Evolutionary conservation across 2,888 invertebrate species (phyloP).

Genomic region (Oeneis ivallda): DNA sequence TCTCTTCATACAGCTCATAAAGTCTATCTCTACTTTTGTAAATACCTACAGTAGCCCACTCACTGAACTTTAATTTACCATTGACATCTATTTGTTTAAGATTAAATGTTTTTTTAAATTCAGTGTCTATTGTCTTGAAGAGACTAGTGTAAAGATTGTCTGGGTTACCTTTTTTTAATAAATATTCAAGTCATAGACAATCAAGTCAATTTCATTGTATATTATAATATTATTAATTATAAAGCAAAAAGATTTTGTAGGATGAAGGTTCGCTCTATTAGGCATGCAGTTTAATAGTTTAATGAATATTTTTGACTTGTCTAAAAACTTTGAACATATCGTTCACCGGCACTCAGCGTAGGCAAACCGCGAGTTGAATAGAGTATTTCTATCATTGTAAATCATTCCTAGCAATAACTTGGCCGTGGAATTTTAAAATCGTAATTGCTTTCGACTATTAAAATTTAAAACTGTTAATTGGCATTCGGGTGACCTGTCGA

Average conservation of each 20-base stretch:
- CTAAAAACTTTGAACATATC: neutral
- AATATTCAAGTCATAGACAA: too few species aligned
- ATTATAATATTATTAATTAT: too few species aligned
- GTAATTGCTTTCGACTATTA: constrained; percentile 25
- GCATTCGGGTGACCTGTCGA: constrained; percentile 22
- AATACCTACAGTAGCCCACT: too few species aligned
- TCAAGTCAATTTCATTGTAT: too few species aligned
- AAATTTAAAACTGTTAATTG: constrained; percentile 23
- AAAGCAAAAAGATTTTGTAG: neutral
- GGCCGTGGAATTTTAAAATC: constrained; percentile 22
- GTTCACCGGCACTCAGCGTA: constrained; percentile 3
- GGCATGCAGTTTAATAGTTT: neutral
- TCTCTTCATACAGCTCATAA: too few species aligned
- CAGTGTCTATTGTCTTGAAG: too few species aligned
- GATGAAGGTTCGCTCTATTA: neutral
- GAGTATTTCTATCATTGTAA: constrained; percentile 35
- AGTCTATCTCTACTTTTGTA: too few species aligned
- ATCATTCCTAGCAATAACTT: constrained; percentile 34
- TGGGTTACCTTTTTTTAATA: too few species aligned
- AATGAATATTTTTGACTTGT: neutral
- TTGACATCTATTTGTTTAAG: too few species aligned
- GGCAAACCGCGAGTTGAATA: constrained; percentile 31
- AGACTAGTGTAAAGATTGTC: too few species aligned
- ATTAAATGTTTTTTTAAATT: too few species aligned
- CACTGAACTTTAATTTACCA: too few species aligned